A percentile compares a stretch with the other conserved stretches of the same genome.
phyloP scores from a whole-genome alignment of 2,113 vertebrate genomes.

The Ifrita kowaldi region DNA sequence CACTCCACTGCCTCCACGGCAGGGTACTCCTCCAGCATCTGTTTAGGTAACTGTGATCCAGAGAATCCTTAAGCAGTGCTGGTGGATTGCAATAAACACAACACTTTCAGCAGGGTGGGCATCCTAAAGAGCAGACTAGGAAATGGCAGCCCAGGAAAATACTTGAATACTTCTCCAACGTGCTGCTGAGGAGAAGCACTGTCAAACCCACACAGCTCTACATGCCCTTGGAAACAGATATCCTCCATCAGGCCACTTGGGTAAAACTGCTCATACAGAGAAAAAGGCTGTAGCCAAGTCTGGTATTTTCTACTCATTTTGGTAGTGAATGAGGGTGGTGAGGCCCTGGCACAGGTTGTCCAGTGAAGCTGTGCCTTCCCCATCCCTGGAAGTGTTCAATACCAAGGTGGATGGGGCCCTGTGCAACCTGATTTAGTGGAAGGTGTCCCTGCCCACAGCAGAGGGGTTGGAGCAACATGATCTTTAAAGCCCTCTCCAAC shows the following conservation, averaged over 20 bases:
- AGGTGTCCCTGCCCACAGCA: neutral
- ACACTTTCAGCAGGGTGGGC: neutral
- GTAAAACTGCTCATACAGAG: neutral
- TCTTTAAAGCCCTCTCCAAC: neutral
- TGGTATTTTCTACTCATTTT: neutral
- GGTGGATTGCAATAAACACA: neutral
- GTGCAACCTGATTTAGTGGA: neutral
- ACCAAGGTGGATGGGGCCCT: neutral
- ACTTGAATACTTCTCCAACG: neutral
- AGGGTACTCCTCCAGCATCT: neutral
- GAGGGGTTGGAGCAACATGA: neutral
- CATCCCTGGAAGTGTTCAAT: neutral
- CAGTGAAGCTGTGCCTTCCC: neutral
- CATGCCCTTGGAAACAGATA: neutral
- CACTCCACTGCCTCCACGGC: neutral
- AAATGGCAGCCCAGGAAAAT: neutral
- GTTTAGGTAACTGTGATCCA: neutral
- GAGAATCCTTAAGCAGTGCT: neutral
- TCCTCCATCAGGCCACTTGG: neutral
- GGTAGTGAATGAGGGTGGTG: neutral
- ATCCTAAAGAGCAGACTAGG: neutral
- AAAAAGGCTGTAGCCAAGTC: neutral
- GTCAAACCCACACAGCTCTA: neutral
- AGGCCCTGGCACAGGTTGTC: neutral
- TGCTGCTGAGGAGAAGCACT: neutral